A percentile compares a stretch with the other conserved stretches of the same genome.
These are phyloP conservation scores for Rallus limicola DNA, from an alignment of 2,113 vertebrate genomes.

Conservation along the genomic window DNA sequence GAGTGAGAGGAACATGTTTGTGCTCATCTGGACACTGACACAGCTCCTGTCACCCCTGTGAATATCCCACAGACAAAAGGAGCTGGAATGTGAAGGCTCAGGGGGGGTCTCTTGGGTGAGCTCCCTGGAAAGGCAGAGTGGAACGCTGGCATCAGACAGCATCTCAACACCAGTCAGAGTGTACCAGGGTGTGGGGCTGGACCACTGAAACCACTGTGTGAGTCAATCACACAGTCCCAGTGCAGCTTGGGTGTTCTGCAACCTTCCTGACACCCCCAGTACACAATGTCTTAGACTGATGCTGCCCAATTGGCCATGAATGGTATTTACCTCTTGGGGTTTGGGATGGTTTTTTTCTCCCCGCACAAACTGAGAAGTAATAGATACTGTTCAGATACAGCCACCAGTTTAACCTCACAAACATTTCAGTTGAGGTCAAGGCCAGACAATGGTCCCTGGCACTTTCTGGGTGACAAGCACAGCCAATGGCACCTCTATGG, in stretches of 20 bases:
- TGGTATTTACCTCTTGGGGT: no score
- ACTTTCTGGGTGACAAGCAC: not conserved
- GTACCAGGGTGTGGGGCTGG: not conserved
- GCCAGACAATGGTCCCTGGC: not conserved
- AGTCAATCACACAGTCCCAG: rapidly evolving
- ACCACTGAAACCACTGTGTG: rapidly evolving
- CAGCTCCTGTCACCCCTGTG: not conserved
- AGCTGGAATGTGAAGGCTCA: not conserved
- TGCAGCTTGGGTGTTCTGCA: not conserved
- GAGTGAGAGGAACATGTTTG: rapidly evolving
- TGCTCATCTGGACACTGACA: rapidly evolving
- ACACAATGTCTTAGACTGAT: no score
- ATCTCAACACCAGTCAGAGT: not conserved
- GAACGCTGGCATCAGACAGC: not conserved
- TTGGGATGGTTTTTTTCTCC: no score
- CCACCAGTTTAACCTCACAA: not conserved
- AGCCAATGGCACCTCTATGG: not conserved
- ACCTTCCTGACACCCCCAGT: no score
- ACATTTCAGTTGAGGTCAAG: not conserved
- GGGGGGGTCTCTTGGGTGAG: rapidly evolving
- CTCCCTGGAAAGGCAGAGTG: not conserved
- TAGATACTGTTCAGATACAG: not conserved
- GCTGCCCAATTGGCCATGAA: no score
- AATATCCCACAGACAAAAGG: rapidly evolving
- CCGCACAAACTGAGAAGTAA: no score